Percentiles rank a stretch among this genome's conserved stretches.
Evolutionary conservation across 2,888 invertebrate genomes (phyloP).

Genomic region (Psococerastis gibbosa): DNA sequence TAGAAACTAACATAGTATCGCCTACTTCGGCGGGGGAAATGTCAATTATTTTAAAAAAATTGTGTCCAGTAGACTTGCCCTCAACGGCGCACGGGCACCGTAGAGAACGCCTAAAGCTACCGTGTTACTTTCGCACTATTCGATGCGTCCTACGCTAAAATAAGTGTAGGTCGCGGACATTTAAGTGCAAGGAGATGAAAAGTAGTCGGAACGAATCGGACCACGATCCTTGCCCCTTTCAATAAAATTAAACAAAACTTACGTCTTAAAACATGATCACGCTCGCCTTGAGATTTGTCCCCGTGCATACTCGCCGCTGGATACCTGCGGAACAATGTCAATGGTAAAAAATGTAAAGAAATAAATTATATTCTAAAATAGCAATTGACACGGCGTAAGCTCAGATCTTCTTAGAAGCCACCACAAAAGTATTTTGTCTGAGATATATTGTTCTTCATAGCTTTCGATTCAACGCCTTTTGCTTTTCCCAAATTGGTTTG

Average conservation of each 20-base stretch:
- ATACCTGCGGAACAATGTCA: background rate
- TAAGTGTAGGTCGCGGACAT: background rate
- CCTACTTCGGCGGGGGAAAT: too few relatives aligned
- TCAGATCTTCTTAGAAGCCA: constrained; percentile 32
- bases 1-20: too few relatives aligned
- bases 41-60: too few relatives aligned
- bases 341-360: too few relatives aligned
- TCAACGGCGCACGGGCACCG: background rate
- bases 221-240: too few relatives aligned
- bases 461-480: too few relatives aligned
- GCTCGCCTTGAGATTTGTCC: constrained; percentile 82
- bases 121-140: background rate
- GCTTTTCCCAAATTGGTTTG: too few relatives aligned
- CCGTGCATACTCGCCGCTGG: constrained; percentile 81
- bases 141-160: background rate
- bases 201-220: too few relatives aligned
- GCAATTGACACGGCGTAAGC: too few relatives aligned
- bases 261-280: constrained; percentile 84
- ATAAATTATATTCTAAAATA: too few relatives aligned
- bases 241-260: constrained; percentile 17
- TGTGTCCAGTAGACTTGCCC: background rate
- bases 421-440: too few relatives aligned
- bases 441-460: too few relatives aligned
- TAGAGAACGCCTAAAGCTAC: background rate
- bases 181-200: background rate